Conservation (phyloP, 37 sponge, comb jelly and placozoan species). For the Beroe forskalii region DNA sequence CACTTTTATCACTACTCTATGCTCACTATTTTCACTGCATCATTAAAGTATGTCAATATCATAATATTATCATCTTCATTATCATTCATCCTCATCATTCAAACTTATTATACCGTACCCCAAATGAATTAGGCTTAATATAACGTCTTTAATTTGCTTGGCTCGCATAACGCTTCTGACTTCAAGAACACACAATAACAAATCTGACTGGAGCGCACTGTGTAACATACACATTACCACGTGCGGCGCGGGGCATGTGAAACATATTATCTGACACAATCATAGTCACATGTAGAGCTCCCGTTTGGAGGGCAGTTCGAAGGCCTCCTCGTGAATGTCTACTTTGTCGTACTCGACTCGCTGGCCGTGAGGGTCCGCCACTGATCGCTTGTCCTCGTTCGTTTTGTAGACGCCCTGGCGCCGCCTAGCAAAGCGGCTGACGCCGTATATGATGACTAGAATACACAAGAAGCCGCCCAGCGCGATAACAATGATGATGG, state of each 20-base stretch:
- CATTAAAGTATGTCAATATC: too few relatives aligned
- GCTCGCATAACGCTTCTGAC: background rate
- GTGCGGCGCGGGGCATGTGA: background rate
- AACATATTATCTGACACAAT: background rate
- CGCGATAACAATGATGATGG: slow-evolving; percentile 17
- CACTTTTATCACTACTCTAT: too few relatives aligned
- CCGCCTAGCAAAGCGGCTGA: slow-evolving; percentile 59
- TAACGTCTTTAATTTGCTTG: background rate
- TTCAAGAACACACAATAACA: background rate
- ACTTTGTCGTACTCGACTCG: slow-evolving; percentile 39
- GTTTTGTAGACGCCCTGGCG: slow-evolving; percentile 60
- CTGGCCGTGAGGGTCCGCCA: slow-evolving; percentile 1
- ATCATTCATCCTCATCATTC: too few relatives aligned
- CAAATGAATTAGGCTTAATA: background rate
- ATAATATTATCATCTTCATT: too few relatives aligned
- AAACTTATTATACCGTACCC: too few relatives aligned
- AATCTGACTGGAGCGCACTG: background rate
- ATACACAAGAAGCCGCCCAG: slow-evolving; percentile 29
- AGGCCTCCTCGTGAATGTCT: slow-evolving; percentile 22
- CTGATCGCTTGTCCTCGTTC: slow-evolving; percentile 42
- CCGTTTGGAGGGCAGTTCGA: slow-evolving; percentile 35
- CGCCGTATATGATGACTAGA: slow-evolving; percentile 31
- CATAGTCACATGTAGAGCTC: slow-evolving; percentile 55
- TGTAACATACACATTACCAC: background rate
- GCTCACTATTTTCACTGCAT: too few relatives aligned